Percentiles rank a stretch among this genome's conserved stretches.
These are phyloP conservation scores for Lemur catta DNA, from an alignment of 2,797 vertebrate species.

Conservation along the genomic window DNA sequence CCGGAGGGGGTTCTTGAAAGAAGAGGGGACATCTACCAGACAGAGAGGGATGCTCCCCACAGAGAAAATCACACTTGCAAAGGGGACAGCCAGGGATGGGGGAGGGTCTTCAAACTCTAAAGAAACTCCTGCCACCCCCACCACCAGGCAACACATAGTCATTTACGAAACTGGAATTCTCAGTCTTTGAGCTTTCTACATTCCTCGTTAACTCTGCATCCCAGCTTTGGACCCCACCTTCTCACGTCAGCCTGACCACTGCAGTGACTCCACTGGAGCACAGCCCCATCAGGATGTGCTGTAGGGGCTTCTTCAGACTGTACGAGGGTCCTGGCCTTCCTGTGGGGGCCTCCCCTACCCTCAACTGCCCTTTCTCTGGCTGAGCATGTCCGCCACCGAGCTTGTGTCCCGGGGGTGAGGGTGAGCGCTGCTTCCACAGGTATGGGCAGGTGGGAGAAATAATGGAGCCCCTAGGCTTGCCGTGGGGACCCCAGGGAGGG, in stretches of 20 bases:
- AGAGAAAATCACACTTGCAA: not conserved
- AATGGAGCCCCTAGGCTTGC: not conserved
- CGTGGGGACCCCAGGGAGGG: not conserved
- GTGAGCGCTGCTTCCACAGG: not conserved
- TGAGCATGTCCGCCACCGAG: not conserved
- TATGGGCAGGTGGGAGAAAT: not conserved
- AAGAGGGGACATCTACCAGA: not conserved
- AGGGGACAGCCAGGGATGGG: not conserved
- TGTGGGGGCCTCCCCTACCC: too few relatives aligned
- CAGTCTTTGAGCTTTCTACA: not conserved
- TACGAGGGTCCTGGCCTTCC: not conserved
- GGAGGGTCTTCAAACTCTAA: not conserved
- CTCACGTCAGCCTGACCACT: not conserved
- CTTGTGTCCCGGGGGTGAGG: fast-evolving
- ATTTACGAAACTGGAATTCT: not conserved
- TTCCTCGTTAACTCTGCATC: not conserved
- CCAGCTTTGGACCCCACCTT: not conserved
- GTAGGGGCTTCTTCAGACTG: not conserved
- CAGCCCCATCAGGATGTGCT: not conserved
- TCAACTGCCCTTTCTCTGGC: fast-evolving
- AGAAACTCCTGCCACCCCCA: too few relatives aligned
- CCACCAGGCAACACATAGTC: fast-evolving
- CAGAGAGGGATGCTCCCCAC: not conserved
- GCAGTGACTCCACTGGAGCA: not conserved
- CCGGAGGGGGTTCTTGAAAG: not conserved